Evolutionary conservation across 2,888 invertebrate species (phyloP).

Genomic region (Glaucopsyche alexis): DNA sequence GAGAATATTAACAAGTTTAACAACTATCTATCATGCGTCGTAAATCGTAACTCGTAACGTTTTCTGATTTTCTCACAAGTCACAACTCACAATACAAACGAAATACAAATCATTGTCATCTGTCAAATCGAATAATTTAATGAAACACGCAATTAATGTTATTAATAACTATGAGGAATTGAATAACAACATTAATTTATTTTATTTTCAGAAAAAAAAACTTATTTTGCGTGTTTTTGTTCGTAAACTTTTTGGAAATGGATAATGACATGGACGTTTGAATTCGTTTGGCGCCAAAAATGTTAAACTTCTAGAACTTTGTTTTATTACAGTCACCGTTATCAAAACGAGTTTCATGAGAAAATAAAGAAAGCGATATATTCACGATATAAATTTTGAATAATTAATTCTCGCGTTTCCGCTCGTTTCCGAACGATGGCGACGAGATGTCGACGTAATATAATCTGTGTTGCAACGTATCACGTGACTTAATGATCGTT

Average conservation of each 20-base stretch:
- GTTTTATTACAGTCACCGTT: slow-evolving; percentile 19
- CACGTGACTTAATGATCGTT: neutral
- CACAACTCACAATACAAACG: neutral
- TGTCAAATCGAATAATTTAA: slow-evolving; percentile 18
- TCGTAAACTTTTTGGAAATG: neutral
- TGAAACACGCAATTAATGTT: neutral
- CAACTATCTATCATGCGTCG: neutral
- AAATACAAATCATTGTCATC: slow-evolving; percentile 22
- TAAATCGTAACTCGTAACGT: neutral
- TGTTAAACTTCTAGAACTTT: neutral
- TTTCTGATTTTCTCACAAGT: slow-evolving; percentile 10
- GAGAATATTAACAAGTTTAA: neutral
- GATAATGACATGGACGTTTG: no score
- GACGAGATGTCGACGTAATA: neutral
- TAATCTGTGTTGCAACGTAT: neutral
- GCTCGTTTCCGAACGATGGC: slow-evolving; percentile 20
- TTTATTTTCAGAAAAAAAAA: neutral
- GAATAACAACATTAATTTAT: no score
- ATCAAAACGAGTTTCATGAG: slow-evolving; percentile 15
- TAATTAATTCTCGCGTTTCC: slow-evolving; percentile 27
- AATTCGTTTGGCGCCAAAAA: neutral
- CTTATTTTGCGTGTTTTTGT: neutral
- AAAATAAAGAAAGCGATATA: slow-evolving; percentile 19
- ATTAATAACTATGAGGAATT: neutral
- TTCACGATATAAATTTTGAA: slow-evolving; percentile 22